These are phyloP conservation scores for Galemys pyrenaicus DNA, from an alignment of 2,113 vertebrate species.

Conservation along the genomic window DNA sequence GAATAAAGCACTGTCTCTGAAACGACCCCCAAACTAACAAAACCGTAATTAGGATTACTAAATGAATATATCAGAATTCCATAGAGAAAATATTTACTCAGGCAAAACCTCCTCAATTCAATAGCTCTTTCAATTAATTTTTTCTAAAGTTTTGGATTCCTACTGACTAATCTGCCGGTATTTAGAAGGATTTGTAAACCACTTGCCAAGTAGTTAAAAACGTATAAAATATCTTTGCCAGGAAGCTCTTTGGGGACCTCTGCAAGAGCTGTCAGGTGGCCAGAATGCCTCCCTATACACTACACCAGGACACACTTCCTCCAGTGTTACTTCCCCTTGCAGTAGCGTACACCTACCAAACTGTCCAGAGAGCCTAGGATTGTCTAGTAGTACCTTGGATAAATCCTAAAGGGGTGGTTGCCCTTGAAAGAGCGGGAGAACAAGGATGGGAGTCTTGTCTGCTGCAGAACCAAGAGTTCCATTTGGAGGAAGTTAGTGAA, in stretches of 20 bases:
- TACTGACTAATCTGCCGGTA: slow-evolving; percentile 77
- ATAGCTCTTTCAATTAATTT: slow-evolving; percentile 83
- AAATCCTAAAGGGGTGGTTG: no score
- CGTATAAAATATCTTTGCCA: slow-evolving; percentile 56
- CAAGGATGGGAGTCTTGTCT: not conserved
- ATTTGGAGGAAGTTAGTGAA: not conserved
- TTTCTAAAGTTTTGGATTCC: slow-evolving; percentile 80
- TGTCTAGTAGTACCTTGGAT: not conserved
- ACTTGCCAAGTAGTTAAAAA: slow-evolving; percentile 69
- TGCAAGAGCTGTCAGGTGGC: not conserved
- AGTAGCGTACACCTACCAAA: not conserved
- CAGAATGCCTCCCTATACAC: not conserved
- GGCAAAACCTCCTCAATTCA: slow-evolving; percentile 82
- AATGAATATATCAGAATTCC: slow-evolving; percentile 80
- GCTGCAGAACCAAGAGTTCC: not conserved
- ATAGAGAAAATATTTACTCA: slow-evolving; percentile 84
- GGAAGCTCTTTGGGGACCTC: slow-evolving; percentile 30
- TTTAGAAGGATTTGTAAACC: slow-evolving; percentile 73
- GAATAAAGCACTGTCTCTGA: slow-evolving; percentile 72
- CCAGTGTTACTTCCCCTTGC: not conserved
- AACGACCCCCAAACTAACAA: slow-evolving; percentile 66
- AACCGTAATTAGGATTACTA: slow-evolving; percentile 80
- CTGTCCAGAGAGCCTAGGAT: not conserved
- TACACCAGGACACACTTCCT: not conserved
- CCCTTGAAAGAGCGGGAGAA: not conserved